Evolutionary conservation across 2,113 vertebrate genomes (phyloP).

Genomic region (Smithornis capensis): DNA sequence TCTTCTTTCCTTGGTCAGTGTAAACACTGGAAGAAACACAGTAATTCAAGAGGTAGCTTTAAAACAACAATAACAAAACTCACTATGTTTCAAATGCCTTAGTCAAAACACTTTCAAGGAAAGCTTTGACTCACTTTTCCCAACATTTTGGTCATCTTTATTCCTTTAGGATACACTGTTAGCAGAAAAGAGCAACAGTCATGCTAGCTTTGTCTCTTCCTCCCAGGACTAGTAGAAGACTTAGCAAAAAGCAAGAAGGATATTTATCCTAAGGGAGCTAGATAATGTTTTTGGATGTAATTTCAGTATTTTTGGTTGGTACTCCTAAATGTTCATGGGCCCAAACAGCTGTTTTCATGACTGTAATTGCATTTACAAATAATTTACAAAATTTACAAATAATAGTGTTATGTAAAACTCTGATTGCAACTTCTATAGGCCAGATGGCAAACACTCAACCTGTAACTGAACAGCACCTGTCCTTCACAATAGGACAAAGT

Average conservation of each 20-base stretch:
- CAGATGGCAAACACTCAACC: neutral
- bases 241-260: neutral
- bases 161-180: neutral
- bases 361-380: neutral
- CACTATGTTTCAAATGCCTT: neutral
- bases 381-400: neutral
- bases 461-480: neutral
- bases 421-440: neutral
- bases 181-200: neutral
- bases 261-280: neutral
- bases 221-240: neutral
- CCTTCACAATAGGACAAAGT: neutral
- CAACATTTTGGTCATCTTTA: neutral
- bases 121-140: constrained; percentile 1
- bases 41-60: neutral
- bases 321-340: neutral
- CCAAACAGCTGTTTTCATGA: neutral
- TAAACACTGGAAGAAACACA: neutral
- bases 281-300: neutral
- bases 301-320: neutral
- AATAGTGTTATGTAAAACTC: neutral
- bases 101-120: constrained; percentile 42
- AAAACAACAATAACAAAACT: neutral
- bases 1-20: neutral
- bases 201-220: neutral